Base-by-base conservation (phyloP, 1,140 invertebrate species). In the Leucophenga varia region DNA sequence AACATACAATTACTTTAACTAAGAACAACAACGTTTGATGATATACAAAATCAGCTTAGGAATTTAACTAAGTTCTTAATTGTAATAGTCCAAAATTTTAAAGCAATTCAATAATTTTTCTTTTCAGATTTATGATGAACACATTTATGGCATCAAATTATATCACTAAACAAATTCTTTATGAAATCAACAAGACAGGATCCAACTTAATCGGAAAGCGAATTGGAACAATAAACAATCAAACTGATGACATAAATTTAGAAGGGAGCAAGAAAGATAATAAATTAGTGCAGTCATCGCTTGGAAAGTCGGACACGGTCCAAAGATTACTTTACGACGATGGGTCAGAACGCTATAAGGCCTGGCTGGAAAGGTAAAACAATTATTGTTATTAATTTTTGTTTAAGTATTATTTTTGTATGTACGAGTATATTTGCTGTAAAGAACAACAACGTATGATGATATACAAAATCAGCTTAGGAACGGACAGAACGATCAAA, bases 81-180 rank as follows among this genome's bases (percentile, higher is more conserved):
- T n/a, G n/a, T 25, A 25, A 25, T 25, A 6, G 5, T 25, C 10
- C 10, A 25, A 6, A 5, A 25, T 25, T 25, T 25, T 25, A 25
- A 25, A 5, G 22, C 22, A 25, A 25, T 25, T 25, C 22, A 25
- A 25, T 25, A 5, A 25, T 10, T 37, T 25, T 20, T 0, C 5
- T 43, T 52, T 20, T 12, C 20, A 58, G 56, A 41, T 48, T 55
- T 39, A 58, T 58, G 56, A 58, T 55, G 56, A 49, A 53, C 20
- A 42, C 55, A 31, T 58, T 55, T 22, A 55, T 55, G 49, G 49
- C 43, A 17, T 55, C 56, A 10, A 31, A 43, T 10, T 58, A 55
- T 18, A 20, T 58, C 1, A 49, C 54, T n/a, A 42, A 49, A 13
- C 43, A 52, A n/a, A 55, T 58, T 42, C 28, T 57, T 4, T 41